Evolutionary conservation across 2,113 vertebrate genomes (phyloP), one percentile per base, ranked within the genome.

Genomic region (Ophiodon elongatus): DNA sequence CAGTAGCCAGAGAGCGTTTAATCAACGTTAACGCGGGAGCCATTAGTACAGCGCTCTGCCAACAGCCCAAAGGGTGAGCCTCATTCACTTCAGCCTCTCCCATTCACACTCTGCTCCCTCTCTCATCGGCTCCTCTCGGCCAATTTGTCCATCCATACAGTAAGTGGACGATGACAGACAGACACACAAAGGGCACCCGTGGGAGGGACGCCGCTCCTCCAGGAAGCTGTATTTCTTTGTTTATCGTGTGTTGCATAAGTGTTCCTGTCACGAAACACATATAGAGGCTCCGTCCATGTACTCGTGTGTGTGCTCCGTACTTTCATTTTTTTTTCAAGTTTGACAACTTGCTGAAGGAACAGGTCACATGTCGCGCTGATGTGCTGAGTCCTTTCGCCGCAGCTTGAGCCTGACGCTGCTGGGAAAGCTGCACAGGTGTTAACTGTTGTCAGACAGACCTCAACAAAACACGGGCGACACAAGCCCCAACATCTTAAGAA

Each of bases 241-340:
- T 89, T 88, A 52, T 52, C 2, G 14, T 17, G 31, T 27, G 25
- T 89, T 91, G 59, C 77, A 76, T 89, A 91, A 89, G 79, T 76
- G 87, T 85, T 91, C 83, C 67, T 70, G 76, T 47, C 19, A 0
- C 39, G 72, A 59, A 83, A 73, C 50, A 73, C 50, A 3, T 74
- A 27, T 47, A 68, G 63, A 50, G 56, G 39, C 13, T 31, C 29
- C 64, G 54, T 62, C 5, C 45, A 52, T 74, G 69, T 45, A 14
- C 10, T 2, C 37, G 68, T 43, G 41, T 65, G 68, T 0, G 57
- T 62, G n/a, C n/a, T n/a, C n/a, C n/a, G n/a, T n/a, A n/a, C n/a
- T n/a, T n/a, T n/a, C n/a, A n/a, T n/a, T n/a, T n/a, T 37, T 37
- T n/a, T 37, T 43, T 14, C 41, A 11, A 43, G 37, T 73, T 35